phyloP scores from a whole-genome alignment of 2,797 vertebrate species.

The Knipowitschia caucasica region DNA sequence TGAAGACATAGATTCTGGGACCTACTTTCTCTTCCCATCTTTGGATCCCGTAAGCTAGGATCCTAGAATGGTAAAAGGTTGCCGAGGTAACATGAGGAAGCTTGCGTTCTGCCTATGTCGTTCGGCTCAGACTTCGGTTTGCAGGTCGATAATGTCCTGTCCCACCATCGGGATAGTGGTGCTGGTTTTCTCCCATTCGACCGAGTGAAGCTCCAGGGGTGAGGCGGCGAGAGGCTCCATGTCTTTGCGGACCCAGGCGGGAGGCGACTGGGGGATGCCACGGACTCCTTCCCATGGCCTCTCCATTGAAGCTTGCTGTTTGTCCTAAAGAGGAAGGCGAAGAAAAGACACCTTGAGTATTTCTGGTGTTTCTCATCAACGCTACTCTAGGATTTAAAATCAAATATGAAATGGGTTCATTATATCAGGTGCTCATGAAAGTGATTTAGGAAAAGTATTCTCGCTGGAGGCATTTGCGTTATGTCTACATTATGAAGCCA shows the following conservation, averaged over 20 bases:
- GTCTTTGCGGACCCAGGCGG: constrained; percentile 95
- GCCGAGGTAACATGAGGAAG: constrained; percentile 71
- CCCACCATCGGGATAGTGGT: constrained; percentile 94
- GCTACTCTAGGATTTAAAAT: constrained; percentile 29
- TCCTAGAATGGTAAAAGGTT: constrained; percentile 67
- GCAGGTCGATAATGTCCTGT: constrained; percentile 99
- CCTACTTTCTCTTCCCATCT: constrained; percentile 50
- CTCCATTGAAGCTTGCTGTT: constrained; percentile 90
- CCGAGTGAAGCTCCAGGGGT: constrained; percentile 90
- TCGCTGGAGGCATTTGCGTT: constrained; percentile 47
- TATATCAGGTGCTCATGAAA: constrained; percentile 34
- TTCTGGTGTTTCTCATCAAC: constrained; percentile 17
- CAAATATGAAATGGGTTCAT: constrained; percentile 43
- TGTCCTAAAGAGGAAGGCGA: constrained; percentile 77
- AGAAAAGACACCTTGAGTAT: constrained; percentile 39
- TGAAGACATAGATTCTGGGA: constrained; percentile 74
- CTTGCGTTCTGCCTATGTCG: constrained; percentile 55
- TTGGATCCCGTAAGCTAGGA: constrained; percentile 53
- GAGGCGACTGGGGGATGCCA: constrained; percentile 87
- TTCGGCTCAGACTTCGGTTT: constrained; percentile 95
- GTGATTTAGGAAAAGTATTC: constrained; percentile 36
- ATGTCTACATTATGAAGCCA: constrained; percentile 20
- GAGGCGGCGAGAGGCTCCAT: constrained; percentile 88
- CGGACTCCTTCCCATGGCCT: constrained; percentile 96
- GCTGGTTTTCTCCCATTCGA: constrained; percentile 95